These are phyloP conservation scores for Leucozona laternaria DNA, from an alignment of 2,888 invertebrate species.

Conservation along the genomic window DNA sequence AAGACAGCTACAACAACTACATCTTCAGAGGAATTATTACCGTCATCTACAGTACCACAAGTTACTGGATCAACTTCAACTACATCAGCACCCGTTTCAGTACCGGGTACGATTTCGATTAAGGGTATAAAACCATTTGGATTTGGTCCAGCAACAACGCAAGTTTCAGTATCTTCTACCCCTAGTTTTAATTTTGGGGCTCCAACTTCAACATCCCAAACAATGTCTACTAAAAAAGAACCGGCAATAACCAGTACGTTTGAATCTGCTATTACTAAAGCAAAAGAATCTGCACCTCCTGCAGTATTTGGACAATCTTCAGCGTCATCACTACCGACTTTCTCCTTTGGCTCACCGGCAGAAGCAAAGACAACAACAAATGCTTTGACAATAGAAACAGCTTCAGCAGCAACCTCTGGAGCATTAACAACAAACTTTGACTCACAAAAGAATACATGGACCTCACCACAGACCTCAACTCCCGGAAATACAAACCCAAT, in stretches of 20 bases:
- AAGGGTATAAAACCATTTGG: conserved; percentile 35
- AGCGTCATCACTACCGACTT: conserved; percentile 9
- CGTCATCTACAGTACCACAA: background rate
- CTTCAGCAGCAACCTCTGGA: conserved; percentile 8
- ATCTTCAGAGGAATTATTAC: background rate
- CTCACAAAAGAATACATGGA: conserved; percentile 7
- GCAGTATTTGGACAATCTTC: conserved; percentile 40
- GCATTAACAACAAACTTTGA: conserved; percentile 57
- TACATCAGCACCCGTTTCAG: background rate
- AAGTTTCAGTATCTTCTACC: background rate
- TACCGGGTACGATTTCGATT: background rate
- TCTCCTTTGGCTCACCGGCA: conserved; percentile 48
- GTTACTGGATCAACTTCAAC: conserved; percentile 21
- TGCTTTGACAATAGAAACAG: conserved; percentile 13
- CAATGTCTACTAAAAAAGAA: conserved; percentile 19
- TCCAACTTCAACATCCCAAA: background rate
- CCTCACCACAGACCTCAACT: background rate
- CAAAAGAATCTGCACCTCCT: conserved; percentile 7
- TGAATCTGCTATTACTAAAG: conserved; percentile 28
- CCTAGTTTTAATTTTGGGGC: conserved; percentile 48
- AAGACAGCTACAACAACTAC: conserved; percentile 59
- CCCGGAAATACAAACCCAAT: conserved; percentile 2
- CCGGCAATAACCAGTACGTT: conserved; percentile 8
- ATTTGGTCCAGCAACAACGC: conserved; percentile 25
- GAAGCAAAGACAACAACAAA: conserved; percentile 27